phyloP scores from a whole-genome alignment of 2,113 vertebrate species.

The Urocynchramus pylzowi region DNA sequence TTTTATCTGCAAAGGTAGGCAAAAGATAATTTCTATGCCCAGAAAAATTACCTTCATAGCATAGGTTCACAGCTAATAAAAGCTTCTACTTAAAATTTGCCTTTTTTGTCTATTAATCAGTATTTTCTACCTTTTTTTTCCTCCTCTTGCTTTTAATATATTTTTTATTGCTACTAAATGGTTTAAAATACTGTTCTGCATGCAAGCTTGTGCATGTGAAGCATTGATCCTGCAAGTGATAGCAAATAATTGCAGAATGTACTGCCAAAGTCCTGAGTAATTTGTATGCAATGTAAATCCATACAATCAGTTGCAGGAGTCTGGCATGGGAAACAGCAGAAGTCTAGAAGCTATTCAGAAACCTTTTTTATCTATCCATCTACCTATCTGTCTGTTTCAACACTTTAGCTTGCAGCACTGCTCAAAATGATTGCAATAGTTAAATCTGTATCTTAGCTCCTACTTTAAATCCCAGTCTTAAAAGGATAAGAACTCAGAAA shows the following conservation, averaged over 20 bases:
- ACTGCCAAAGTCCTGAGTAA: constrained; percentile 32
- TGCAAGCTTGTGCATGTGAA: not conserved
- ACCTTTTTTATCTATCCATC: not conserved
- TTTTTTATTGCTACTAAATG: constrained; percentile 1
- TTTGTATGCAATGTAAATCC: constrained; percentile 66
- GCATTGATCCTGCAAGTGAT: constrained; percentile 52
- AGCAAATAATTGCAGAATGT: constrained; percentile 59
- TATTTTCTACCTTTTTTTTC: not conserved
- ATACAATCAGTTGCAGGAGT: constrained; percentile 51
- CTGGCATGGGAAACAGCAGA: constrained; percentile 41
- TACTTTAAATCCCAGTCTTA: not conserved
- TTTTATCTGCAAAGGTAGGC: constrained; percentile 13
- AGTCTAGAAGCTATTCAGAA: not conserved
- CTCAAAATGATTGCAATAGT: not conserved
- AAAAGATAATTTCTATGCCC: not conserved
- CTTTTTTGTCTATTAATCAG: not conserved
- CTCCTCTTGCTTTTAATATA: not conserved
- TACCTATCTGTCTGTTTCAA: not conserved
- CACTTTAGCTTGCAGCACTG: not conserved
- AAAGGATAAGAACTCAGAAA: not conserved
- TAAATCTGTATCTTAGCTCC: not conserved
- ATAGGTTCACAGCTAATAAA: not conserved
- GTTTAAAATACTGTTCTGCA: constrained; percentile 30
- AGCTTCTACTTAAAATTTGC: not conserved
- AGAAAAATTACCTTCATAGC: not conserved